phyloP scores from a whole-genome alignment of 2,888 invertebrate species.

The Pristionchus fissidentatus region DNA sequence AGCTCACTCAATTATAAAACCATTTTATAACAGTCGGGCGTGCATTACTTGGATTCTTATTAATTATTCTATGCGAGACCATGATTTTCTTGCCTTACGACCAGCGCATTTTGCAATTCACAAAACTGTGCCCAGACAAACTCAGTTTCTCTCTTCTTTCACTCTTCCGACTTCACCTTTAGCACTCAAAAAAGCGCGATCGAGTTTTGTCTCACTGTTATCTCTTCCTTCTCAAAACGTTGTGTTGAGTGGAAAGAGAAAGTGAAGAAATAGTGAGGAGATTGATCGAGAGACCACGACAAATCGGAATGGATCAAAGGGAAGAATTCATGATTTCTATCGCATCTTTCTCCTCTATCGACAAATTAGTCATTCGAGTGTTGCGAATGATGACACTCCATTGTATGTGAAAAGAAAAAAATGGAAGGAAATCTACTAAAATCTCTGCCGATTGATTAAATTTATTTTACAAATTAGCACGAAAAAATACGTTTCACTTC shows the following conservation, averaged over 20 bases:
- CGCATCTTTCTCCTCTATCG: background rate
- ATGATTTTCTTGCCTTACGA: too few species aligned
- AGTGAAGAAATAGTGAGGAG: conserved; percentile 21
- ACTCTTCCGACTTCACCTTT: too few species aligned
- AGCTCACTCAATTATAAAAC: too few species aligned
- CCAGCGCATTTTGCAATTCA: too few species aligned
- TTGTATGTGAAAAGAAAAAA: background rate
- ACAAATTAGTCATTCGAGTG: background rate
- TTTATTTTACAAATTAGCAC: too few species aligned
- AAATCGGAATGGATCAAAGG: conserved; percentile 11
- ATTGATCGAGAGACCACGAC: background rate
- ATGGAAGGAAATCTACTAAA: background rate
- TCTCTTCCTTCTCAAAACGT: conserved; percentile 39
- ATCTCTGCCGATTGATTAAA: background rate
- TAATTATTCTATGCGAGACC: too few species aligned
- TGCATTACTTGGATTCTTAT: too few species aligned
- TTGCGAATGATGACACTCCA: too few species aligned
- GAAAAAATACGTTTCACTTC: too few species aligned
- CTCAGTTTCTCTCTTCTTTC: too few species aligned
- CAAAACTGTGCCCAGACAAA: too few species aligned
- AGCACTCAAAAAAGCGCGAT: background rate
- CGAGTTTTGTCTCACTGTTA: conserved; percentile 18
- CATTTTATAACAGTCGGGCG: too few species aligned
- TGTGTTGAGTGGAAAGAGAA: conserved; percentile 9
- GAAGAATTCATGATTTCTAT: background rate